These are phyloP conservation scores for Athene cunicularia DNA, from an alignment of 2,113 vertebrate species.

Conservation along the genomic window DNA sequence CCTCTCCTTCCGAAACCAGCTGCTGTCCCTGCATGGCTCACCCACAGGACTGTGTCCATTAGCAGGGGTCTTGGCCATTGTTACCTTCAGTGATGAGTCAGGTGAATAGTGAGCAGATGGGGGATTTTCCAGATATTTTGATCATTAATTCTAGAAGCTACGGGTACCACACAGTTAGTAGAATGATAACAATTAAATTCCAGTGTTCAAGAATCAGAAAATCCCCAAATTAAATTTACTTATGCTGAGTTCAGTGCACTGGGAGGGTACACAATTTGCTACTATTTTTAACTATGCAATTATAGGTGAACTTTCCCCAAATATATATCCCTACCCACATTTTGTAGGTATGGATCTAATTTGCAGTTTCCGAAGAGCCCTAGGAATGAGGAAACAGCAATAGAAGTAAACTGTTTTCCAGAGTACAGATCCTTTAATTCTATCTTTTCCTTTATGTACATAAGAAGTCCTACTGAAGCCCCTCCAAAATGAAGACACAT, in stretches of 20 bases:
- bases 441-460: not conserved
- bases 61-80: not conserved
- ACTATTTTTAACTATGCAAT: not conserved
- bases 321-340: rapidly evolving
- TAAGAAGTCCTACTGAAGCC: not conserved
- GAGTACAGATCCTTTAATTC: not conserved
- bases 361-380: not conserved
- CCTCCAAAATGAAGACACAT: not conserved
- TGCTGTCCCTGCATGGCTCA: not conserved
- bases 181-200: not conserved
- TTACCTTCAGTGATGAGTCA: not conserved
- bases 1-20: not conserved
- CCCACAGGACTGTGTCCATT: not conserved
- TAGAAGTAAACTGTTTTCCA: not conserved
- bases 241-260: not conserved
- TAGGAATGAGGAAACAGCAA: not conserved
- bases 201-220: not conserved
- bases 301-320: not conserved
- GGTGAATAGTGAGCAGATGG: not conserved
- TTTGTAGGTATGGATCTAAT: not conserved
- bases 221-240: not conserved
- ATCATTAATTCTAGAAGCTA: not conserved
- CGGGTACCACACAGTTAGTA: not conserved
- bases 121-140: not conserved
- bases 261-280: not conserved